These are phyloP conservation scores for Harpegnathos saltator DNA, from an alignment of 1,140 invertebrate species.

Conservation along the genomic window DNA sequence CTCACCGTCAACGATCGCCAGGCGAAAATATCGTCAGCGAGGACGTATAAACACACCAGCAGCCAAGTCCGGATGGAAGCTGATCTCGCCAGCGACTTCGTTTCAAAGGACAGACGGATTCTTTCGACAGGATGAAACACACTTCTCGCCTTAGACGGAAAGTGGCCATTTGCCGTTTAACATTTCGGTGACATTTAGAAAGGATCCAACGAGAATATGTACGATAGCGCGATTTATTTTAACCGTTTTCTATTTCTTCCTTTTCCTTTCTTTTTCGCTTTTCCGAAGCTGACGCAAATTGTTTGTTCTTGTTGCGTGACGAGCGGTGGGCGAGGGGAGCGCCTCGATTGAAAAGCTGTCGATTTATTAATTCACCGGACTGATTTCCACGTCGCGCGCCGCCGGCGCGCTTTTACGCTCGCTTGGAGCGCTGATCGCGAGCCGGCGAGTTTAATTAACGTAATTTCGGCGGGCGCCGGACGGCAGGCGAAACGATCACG, in stretches of 20 bases:
- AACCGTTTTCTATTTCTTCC: too few relatives aligned
- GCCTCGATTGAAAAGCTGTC: conserved; percentile 20
- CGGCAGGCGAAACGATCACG: too few relatives aligned
- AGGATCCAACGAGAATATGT: too few relatives aligned
- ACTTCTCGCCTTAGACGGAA: too few relatives aligned
- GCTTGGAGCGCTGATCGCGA: background rate
- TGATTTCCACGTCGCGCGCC: background rate
- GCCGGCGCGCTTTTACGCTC: conserved; percentile 14
- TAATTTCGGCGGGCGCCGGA: conserved; percentile 16
- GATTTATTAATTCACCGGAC: background rate
- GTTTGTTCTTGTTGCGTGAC: too few relatives aligned
- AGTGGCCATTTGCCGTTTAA: too few relatives aligned
- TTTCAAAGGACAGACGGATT: background rate
- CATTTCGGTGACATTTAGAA: conserved; percentile 24
- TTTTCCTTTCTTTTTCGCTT: too few relatives aligned
- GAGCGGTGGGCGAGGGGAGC: background rate
- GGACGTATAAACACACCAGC: background rate
- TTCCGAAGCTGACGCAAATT: too few relatives aligned
- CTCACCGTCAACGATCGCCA: background rate
- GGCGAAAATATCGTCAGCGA: background rate
- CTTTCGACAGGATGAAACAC: conserved; percentile 30
- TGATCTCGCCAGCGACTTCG: background rate
- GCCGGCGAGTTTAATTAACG: conserved; percentile 32
- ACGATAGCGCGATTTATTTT: background rate
- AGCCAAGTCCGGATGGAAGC: too few relatives aligned